Evolutionary conservation across 1,140 invertebrate species (phyloP).

Genomic region (Leptinotarsa lineolata): DNA sequence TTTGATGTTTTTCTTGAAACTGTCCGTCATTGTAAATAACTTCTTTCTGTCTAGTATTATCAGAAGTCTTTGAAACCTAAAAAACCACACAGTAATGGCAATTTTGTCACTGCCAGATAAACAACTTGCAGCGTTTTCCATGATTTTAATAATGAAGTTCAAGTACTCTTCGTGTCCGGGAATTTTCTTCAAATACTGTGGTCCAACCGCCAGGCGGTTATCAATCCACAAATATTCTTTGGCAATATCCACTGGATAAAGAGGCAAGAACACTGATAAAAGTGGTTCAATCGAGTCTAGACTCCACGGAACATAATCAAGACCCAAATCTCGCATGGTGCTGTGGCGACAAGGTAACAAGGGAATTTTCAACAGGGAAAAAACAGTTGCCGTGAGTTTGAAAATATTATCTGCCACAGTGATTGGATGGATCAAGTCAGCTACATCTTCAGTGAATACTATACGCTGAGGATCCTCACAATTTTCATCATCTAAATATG

Average conservation of each 20-base stretch:
- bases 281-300: slow-evolving; percentile 61
- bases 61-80: slow-evolving; percentile 64
- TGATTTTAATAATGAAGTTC: slow-evolving; percentile 57
- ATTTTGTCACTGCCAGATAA: slow-evolving; percentile 53
- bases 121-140: slow-evolving; percentile 54
- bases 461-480: slow-evolving; percentile 60
- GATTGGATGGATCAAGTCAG: slow-evolving; percentile 67
- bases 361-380: slow-evolving; percentile 66
- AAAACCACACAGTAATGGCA: slow-evolving; percentile 64
- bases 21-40: slow-evolving; percentile 52
- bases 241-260: slow-evolving; percentile 47
- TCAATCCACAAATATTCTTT: slow-evolving; percentile 47
- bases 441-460: slow-evolving; percentile 66
- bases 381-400: slow-evolving; percentile 59
- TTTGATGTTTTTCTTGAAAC: slow-evolving; percentile 59
- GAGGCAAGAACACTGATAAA: slow-evolving; percentile 53
- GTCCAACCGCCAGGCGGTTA: slow-evolving; percentile 57
- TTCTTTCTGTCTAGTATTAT: slow-evolving; percentile 59
- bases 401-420: slow-evolving; percentile 60
- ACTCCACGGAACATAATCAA: slow-evolving; percentile 59
- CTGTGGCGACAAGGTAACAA: slow-evolving; percentile 60
- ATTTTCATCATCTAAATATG: slow-evolving; percentile 53
- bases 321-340: slow-evolving; percentile 56
- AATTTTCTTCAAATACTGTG: slow-evolving; percentile 63
- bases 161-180: slow-evolving; percentile 65